phyloP scores from a whole-genome alignment of 2,113 vertebrate species.

The Oreochromis aureus region DNA sequence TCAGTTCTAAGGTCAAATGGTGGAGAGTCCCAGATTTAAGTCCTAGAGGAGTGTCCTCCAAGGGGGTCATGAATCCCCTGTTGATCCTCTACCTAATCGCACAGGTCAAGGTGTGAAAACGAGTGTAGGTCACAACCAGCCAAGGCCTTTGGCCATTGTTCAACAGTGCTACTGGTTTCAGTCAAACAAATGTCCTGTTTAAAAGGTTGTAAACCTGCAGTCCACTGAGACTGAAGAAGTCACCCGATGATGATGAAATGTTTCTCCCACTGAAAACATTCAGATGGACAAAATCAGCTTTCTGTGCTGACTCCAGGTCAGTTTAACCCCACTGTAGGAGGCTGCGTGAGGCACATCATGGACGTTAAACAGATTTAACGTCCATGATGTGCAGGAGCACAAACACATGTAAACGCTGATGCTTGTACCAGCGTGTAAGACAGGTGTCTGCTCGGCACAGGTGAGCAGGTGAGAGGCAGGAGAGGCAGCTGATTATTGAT shows the following conservation, averaged over 20 bases:
- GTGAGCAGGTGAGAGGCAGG: not conserved
- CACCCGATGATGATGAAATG: not conserved
- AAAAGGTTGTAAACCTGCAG: not conserved
- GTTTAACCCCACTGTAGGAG: not conserved
- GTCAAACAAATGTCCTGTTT: not conserved
- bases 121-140: not conserved
- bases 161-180: not conserved
- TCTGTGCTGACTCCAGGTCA: not conserved
- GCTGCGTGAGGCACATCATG: not conserved
- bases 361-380: not conserved
- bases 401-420: not conserved
- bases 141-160: not conserved
- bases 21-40: not conserved
- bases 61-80: not conserved
- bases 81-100: not conserved
- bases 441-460: not conserved
- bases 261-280: not conserved
- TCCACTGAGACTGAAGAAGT: not conserved
- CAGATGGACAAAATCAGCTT: not conserved
- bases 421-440: not conserved
- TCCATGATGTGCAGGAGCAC: not conserved
- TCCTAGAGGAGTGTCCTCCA: not conserved
- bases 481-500: not conserved
- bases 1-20: not conserved
- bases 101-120: not conserved